Evolutionary conservation across 1,140 invertebrate species (phyloP).

Genomic region (Paralvinella palmiformis): DNA sequence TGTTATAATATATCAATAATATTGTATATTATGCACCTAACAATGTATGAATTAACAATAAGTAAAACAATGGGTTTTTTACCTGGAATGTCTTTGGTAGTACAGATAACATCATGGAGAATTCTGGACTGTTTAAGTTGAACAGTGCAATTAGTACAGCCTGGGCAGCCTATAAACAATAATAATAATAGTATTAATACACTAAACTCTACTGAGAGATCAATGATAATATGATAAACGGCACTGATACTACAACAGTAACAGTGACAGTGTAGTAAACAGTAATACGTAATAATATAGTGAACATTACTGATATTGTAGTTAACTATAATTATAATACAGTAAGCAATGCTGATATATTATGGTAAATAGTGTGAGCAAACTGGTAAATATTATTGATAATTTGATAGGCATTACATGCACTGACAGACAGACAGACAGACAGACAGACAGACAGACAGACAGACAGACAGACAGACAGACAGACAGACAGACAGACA

Average conservation of each 20-base stretch:
- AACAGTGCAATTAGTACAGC: conserved; percentile 78
- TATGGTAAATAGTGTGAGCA: too few relatives aligned
- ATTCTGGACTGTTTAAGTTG: conserved; percentile 80
- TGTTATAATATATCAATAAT: too few relatives aligned
- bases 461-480: conserved; percentile 15
- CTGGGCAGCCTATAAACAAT: conserved; percentile 58
- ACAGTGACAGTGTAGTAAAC: too few relatives aligned
- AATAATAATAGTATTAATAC: not conserved
- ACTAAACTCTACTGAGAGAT: not conserved
- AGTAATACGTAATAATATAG: too few relatives aligned
- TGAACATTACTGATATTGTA: too few relatives aligned
- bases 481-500: conserved; percentile 13
- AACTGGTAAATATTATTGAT: too few relatives aligned
- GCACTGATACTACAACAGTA: not conserved
- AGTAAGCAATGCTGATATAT: too few relatives aligned
- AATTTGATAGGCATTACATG: not conserved
- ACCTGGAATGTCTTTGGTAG: conserved; percentile 72
- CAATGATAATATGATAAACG: not conserved
- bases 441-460: conserved; percentile 9
- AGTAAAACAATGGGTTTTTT: too few relatives aligned
- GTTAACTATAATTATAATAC: too few relatives aligned
- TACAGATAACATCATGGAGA: conserved; percentile 74
- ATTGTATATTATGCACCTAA: too few relatives aligned
- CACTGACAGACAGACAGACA: conserved; percentile 7
- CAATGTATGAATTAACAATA: too few relatives aligned